A percentile compares a stretch with the other conserved stretches of the same genome.
Evolutionary conservation across 2,797 vertebrate genomes (phyloP).

Genomic region (Acropternis orthonyx): DNA sequence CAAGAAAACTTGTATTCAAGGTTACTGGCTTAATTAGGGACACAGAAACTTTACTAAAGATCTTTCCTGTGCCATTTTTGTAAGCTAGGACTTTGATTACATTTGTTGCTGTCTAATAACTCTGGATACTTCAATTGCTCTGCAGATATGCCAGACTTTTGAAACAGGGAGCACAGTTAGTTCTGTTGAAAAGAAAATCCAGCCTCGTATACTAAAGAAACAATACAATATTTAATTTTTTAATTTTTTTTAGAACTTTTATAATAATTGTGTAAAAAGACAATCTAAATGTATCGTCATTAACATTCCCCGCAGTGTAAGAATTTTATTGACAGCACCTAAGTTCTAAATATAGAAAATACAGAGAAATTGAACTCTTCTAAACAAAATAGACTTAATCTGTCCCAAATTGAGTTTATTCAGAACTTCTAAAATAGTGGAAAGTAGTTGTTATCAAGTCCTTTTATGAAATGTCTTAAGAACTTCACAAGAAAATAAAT

Average conservation of each 20-base stretch:
- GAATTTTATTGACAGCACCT: not conserved
- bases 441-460: not conserved
- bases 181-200: slow-evolving; percentile 14
- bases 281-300: accelerated
- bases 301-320: not conserved
- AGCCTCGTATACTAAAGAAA: not conserved
- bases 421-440: not conserved
- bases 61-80: slow-evolving; percentile 61
- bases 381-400: not conserved
- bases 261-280: not conserved
- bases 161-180: slow-evolving; percentile 14
- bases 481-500: not conserved
- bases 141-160: slow-evolving; percentile 22
- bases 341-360: not conserved
- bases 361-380: not conserved
- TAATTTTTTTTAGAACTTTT: not conserved
- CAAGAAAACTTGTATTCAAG: not conserved
- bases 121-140: not conserved
- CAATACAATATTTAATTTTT: not conserved
- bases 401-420: not conserved
- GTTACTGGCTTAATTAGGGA: slow-evolving; percentile 58
- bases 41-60: slow-evolving; percentile 53
- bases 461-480: not conserved
- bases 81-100: slow-evolving; percentile 65
- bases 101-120: slow-evolving; percentile 63